Evolutionary conservation across 2,113 vertebrate species (phyloP), one percentile per base, ranked within the genome.

Genomic region (Oxygymnocypris stewartii): DNA sequence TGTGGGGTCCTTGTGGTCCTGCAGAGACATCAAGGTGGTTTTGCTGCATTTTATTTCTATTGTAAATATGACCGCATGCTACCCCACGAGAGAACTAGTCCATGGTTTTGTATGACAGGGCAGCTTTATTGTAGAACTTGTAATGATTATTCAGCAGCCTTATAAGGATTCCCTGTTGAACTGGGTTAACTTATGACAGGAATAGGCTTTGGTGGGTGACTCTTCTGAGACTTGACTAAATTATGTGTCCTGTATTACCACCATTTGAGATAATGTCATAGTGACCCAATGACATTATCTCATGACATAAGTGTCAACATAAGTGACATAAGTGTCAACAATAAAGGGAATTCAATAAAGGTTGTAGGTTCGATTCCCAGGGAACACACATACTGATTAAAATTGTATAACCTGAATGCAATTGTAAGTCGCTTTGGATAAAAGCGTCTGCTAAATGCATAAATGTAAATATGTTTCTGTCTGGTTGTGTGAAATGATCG

Each of bases 111-210:
- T 25, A 80, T 63, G 61, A 44, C 85, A 80, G 35, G 49, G 49
- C n/a, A 40, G 76, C 23, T 73, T 25, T 71, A 23, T 73, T 74
- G 14, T 59, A 16, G 47, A 49, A 31, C 61, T 82, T 82, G n/a
- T 18, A 28, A 51, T 59, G 14, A 81, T 74, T 31, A 31, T 59
- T 80, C 49, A 61, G 20, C 65, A 63, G 49, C 13, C 40, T 81
- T 63, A 74, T 75, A 25, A 63, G 6, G 49, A 82, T 82, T 51
- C 75, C 40, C 67, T 82, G 51, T 59, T 82, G 54, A 31, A 75
- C 61, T 85, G 6, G 14, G 31, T 61, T 25, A 23, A 35, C 16
- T 65, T 63, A 28, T 63, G 71, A 31, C 14, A 49, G 37, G 54
- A 63, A 51, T 18, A 23, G 3, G 25, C 14, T 86, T 73, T 42